Evolutionary conservation across 1,140 invertebrate genomes (phyloP).

Genomic region (Lanistes nyassanus): DNA sequence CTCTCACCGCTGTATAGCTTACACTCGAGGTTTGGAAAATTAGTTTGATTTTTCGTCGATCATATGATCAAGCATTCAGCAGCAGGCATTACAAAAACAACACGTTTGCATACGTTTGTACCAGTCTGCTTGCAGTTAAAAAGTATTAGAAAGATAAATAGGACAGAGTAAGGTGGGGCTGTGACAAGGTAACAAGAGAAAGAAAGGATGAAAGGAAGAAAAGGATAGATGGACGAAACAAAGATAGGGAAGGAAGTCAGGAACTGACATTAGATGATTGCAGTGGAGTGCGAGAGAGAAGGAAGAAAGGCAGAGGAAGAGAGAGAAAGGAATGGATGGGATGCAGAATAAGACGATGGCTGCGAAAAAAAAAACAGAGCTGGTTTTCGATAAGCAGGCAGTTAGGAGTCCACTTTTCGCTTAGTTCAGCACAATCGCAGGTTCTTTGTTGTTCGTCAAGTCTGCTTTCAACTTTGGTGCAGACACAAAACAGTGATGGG

Average conservation of each 20-base stretch:
- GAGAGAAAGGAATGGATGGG: neutral
- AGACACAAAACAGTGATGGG: neutral
- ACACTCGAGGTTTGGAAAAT: neutral
- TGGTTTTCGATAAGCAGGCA: neutral
- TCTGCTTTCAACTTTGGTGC: neutral
- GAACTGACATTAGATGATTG: neutral
- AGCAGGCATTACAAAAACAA: neutral
- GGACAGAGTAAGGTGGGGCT: neutral
- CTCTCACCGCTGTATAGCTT: neutral
- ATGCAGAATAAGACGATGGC: neutral
- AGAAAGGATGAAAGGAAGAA: no score
- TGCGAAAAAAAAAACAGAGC: neutral
- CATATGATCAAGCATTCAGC: no score
- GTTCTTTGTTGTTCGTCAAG: neutral
- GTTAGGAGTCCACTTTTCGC: neutral
- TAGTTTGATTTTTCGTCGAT: neutral
- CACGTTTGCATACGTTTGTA: neutral
- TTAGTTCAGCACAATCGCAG: neutral
- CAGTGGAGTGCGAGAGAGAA: constrained; percentile 4
- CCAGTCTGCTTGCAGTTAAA: neutral
- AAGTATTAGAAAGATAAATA: neutral
- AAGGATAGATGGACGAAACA: neutral
- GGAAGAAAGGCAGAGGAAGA: constrained; percentile 5
- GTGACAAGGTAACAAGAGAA: neutral
- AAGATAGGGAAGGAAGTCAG: neutral